Conservation (phyloP, 1,140 invertebrate species). For the Augochlora pura region DNA sequence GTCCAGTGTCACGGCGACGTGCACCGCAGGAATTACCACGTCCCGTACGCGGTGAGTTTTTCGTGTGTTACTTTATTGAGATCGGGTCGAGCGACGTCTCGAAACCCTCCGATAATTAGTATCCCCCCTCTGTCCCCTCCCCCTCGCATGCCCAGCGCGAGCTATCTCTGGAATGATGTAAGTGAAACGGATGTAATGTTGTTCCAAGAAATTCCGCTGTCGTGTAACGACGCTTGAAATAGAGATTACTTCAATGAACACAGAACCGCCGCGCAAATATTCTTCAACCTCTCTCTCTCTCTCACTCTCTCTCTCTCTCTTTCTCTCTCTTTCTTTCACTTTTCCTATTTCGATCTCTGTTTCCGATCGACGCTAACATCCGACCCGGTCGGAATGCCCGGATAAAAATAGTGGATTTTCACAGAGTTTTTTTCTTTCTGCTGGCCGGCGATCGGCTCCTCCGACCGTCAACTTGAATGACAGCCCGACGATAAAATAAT, state of each 20-base stretch:
- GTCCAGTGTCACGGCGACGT: conserved; percentile 61
- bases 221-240: conserved; percentile 48
- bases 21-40: conserved; percentile 58
- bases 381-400: neutral
- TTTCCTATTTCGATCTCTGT: no score
- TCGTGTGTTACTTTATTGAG: neutral
- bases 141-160: neutral
- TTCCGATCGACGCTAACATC: no score
- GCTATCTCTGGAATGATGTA: conserved; percentile 42
- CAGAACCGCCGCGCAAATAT: neutral
- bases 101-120: conserved; percentile 10
- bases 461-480: neutral
- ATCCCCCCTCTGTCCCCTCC: no score
- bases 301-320: no score
- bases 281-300: neutral
- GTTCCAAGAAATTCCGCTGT: conserved; percentile 45
- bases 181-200: conserved; percentile 46
- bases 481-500: neutral
- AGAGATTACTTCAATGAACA: conserved; percentile 49
- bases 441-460: neutral
- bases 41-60: conserved; percentile 60
- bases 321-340: no score
- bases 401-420: conserved; percentile 11
- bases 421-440: neutral
- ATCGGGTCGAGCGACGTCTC: neutral